A percentile compares a stretch with the other conserved stretches of the same genome.
Conservation (phyloP, 2,113 vertebrate genomes). For the Gavia stellata region DNA sequence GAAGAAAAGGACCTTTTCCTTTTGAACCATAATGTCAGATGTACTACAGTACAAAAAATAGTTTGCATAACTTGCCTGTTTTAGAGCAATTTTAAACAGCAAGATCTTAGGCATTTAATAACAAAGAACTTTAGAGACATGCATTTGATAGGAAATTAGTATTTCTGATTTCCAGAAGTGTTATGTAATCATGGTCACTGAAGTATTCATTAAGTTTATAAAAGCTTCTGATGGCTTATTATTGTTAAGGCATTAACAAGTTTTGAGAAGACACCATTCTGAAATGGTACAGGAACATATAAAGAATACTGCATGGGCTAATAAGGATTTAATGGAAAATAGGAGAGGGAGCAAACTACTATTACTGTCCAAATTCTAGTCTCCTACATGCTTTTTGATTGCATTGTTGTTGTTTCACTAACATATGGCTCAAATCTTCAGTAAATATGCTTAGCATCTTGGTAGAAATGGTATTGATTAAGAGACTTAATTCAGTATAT, state of each 20-base stretch:
- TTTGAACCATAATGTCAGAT: not conserved
- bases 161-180: not conserved
- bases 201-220: constrained; percentile 43
- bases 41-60: not conserved
- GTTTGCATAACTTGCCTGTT: not conserved
- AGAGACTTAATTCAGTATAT: not conserved
- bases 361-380: not conserved
- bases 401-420: not conserved
- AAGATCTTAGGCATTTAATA: not conserved
- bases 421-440: not conserved
- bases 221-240: constrained; percentile 31
- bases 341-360: not conserved
- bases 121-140: not conserved
- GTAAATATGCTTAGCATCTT: not conserved
- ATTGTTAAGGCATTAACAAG: constrained; percentile 36
- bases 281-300: not conserved
- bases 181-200: not conserved
- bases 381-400: not conserved
- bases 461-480: not conserved
- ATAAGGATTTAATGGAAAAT: constrained; percentile 42
- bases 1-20: not conserved
- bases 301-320: not conserved
- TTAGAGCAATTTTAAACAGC: not conserved
- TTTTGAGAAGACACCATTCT: constrained; percentile 15
- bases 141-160: not conserved